Base-by-base conservation (phyloP, 2,113 vertebrate genomes). In the Dromaius novaehollandiae region DNA sequence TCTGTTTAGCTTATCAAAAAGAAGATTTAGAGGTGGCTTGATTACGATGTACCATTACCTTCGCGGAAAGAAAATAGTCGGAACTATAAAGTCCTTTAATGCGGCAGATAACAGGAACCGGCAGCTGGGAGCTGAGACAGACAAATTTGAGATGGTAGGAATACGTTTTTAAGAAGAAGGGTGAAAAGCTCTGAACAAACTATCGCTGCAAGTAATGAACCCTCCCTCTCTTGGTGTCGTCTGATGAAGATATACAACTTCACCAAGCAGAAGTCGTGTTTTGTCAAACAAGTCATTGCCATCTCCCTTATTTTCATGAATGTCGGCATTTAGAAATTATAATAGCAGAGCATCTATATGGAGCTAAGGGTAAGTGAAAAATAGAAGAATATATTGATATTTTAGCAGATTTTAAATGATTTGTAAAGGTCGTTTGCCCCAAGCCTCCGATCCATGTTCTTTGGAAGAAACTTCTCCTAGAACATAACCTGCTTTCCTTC, bases 311-410 rank as follows among this genome's bases (percentile, higher is more conserved):
- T 88, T 95, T 83, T 91, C 83, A 50, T 25, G 5, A 13, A 82
- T 76, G 16, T 76, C 30, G 48, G 79, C 15, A 66, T 92, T 88
- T 18, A 84, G 48, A 48, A 30, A 65, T 94, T 75, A 42, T 84
- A 81, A 64, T 69, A n/a, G 25, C 66, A 73, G 32, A 75, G 53
- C 71, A 28, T 69, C 50, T 77, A 18, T 19, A 56, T 71, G 36
- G 46, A 61, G 64, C 32, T 55, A 87, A 94, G 87, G n/a, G 60
- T 30, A 84, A 86, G 13, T 20, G 13, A 55, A 93, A 74, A 80
- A 13, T 42, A 79, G 65, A 95, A 36, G 51, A 58, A 95, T 84
- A 90, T 58, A 90, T 92, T 93, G 25, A 85, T 94, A 82, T 93
- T 93, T 79, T 7, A 79, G 58, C 11, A 89, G 34, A 48, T 84